Percentiles rank a stretch among this genome's conserved stretches.
These are phyloP conservation scores for Sialis fuliginosa DNA, from an alignment of 2,888 invertebrate genomes.

Conservation along the genomic window DNA sequence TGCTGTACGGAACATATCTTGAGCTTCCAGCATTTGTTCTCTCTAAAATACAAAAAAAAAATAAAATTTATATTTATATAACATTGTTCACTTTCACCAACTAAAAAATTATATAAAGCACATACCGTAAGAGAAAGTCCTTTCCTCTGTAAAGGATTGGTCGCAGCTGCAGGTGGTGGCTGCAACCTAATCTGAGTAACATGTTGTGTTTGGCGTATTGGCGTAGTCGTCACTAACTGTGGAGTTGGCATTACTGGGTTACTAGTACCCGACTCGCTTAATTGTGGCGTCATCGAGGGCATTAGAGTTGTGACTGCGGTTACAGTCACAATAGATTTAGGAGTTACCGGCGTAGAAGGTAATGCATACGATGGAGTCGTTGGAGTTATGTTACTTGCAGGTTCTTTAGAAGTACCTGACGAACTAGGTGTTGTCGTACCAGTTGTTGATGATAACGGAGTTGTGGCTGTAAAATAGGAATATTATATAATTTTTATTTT, in stretches of 20 bases:
- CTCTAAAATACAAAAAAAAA: slow-evolving; percentile 38
- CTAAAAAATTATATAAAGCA: slow-evolving; percentile 3
- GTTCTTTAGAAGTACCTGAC: slow-evolving; percentile 14
- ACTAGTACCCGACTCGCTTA: slow-evolving; percentile 9
- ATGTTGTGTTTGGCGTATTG: slow-evolving; percentile 27
- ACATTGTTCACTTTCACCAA: neutral
- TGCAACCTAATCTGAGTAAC: slow-evolving; percentile 37
- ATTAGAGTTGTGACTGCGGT: slow-evolving; percentile 24
- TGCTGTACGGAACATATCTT: slow-evolving; percentile 92
- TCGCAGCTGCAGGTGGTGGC: slow-evolving; percentile 26
- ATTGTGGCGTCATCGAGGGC: slow-evolving; percentile 18
- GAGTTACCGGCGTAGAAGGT: slow-evolving; percentile 12
- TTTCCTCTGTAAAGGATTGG: slow-evolving; percentile 36
- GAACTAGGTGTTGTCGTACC: slow-evolving; percentile 4
- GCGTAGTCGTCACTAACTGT: slow-evolving; percentile 33
- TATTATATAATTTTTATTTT: neutral
- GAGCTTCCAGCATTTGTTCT: slow-evolving; percentile 92
- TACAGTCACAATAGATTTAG: slow-evolving; percentile 23
- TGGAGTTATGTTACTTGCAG: slow-evolving; percentile 23
- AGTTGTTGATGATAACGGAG: slow-evolving; percentile 18
- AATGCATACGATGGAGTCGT: slow-evolving; percentile 25
- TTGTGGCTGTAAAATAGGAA: slow-evolving; percentile 14
- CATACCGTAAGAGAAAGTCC: slow-evolving; percentile 53
- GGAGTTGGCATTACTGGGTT: slow-evolving; percentile 11
- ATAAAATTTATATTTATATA: neutral